Percentiles rank a stretch among this genome's conserved stretches.
phyloP scores from a whole-genome alignment of 2,113 vertebrate species.

The Platysternon megacephalum region DNA sequence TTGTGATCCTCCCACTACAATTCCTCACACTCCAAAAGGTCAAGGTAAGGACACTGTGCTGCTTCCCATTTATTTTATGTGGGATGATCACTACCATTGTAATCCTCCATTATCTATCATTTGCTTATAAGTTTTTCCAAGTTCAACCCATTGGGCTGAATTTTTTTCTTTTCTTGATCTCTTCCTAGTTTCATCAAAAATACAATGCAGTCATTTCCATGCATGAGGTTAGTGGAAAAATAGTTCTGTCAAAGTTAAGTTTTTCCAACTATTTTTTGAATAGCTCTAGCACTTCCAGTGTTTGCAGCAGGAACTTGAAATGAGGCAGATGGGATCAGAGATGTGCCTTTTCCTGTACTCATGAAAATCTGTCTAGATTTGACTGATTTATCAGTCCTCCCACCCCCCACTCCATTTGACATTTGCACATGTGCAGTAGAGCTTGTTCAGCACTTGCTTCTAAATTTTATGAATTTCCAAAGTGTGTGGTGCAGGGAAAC shows the following conservation, averaged over 20 bases:
- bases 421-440: neutral
- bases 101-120: neutral
- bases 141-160: neutral
- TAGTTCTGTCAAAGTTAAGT: neutral
- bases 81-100: neutral
- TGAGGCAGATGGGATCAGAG: neutral
- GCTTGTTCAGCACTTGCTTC: neutral
- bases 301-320: neutral
- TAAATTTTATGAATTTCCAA: neutral
- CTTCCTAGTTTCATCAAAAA: neutral
- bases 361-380: neutral
- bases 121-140: neutral
- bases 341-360: neutral
- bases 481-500: too few relatives aligned
- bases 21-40: conserved; percentile 72
- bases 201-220: neutral
- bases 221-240: neutral
- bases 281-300: neutral
- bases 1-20: conserved; percentile 68
- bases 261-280: neutral
- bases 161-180: neutral
- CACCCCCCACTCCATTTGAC: neutral
- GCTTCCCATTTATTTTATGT: neutral
- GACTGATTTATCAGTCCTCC: neutral
- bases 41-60: conserved; percentile 74